Evolutionary conservation across 2,888 invertebrate species (phyloP).

Genomic region (Scelioninae gen. 1): DNA sequence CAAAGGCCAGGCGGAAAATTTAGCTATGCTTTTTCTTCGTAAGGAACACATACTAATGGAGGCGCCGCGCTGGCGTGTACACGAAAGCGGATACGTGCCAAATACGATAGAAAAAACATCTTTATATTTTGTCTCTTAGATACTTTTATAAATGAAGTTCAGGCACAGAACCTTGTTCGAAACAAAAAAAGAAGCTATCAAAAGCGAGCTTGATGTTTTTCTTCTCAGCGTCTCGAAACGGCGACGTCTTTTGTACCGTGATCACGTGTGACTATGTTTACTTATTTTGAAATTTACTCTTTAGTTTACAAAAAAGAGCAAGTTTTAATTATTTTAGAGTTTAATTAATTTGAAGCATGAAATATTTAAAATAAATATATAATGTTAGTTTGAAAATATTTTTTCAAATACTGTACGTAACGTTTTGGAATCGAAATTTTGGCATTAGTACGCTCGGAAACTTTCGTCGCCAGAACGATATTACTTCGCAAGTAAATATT

Average conservation of each 20-base stretch:
- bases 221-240: background rate
- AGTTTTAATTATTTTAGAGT: background rate
- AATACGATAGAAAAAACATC: conserved; percentile 46
- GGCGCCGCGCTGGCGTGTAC: conserved; percentile 39
- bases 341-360: no score
- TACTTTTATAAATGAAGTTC: conserved; percentile 51
- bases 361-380: no score
- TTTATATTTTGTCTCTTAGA: conserved; percentile 49
- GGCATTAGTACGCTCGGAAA: no score
- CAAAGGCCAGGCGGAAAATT: conserved; percentile 32
- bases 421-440: no score
- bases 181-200: conserved; percentile 23
- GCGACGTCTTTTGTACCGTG: conserved; percentile 4
- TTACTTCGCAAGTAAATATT: no score
- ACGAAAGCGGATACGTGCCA: conserved; percentile 51
- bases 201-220: conserved; percentile 35
- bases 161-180: conserved; percentile 16
- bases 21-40: conserved; percentile 31
- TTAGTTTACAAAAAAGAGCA: conserved; percentile 54
- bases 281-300: conserved; percentile 29
- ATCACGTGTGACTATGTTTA: background rate
- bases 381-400: no score
- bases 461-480: no score
- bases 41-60: conserved; percentile 42
- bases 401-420: no score